Evolutionary conservation across 2,888 invertebrate genomes (phyloP), one percentile per base, ranked within the genome.

Genomic region (Schizotus pectinicornis): DNA sequence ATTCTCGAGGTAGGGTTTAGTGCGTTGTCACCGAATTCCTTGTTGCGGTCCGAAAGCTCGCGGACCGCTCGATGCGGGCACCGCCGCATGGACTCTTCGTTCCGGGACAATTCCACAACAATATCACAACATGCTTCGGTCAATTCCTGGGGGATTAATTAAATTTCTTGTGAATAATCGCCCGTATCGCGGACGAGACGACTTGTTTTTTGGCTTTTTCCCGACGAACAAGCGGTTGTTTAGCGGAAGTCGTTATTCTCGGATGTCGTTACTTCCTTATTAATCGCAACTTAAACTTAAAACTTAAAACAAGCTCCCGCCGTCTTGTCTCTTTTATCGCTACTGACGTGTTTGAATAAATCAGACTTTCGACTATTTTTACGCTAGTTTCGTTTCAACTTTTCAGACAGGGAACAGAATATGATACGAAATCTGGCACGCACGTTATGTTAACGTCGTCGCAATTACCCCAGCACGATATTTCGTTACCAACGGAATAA

Each of bases 21-120:
- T 56, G 58, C 56, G 59, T 60, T 63, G 62, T 64, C 66, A 61
- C 61, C 61, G 46, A 64, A 66, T 64, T 66, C 63, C 61, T 56
- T 59, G 43, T 50, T 57, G 59, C 37, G 61, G 57, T 58, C 43
- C 13, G 34, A 50, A n/a, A 46, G 41, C 48, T 49, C 34, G 45
- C 30, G 13, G 30, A 41, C 55, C 55, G 42, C 42, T 12, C 43
- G 45, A 45, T 52, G 52, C 52, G 52, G 51, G 51, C 41, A 36
- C 48, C 38, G 22, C 35, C 11, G 8, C 47, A n/a, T 47, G 41
- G 22, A 22, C 22, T 22, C 22, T 22, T 22, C 22, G 22, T 22
- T 22, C 22, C 22, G 22, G 5, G 41, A 36, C 51, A 42, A 43
- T 42, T 51, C 35, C 51, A 43, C 43, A 34, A 43, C 30, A 43